Conservation (phyloP, 2,113 vertebrate species). For the Euleptes europaea region DNA sequence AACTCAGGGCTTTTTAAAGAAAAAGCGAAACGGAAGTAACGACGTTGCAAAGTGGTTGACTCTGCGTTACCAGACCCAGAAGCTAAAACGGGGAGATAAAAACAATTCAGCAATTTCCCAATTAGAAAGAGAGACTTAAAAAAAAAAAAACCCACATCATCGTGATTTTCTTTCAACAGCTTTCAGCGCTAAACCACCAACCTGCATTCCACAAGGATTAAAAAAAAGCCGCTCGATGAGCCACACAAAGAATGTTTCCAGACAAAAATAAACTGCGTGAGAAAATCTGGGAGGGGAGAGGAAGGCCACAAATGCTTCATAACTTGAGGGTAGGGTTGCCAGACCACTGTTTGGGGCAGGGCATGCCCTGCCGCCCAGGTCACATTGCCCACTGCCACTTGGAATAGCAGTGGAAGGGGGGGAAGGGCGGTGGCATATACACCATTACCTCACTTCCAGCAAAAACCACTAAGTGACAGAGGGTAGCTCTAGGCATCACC, state of each 20-base stretch:
- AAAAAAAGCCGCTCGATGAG: neutral
- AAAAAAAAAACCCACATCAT: no score
- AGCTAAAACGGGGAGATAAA: no score
- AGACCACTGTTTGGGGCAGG: no score
- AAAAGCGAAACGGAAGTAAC: slow-evolving; percentile 30
- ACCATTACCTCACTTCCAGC: no score
- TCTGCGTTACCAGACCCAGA: neutral
- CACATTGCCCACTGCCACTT: no score
- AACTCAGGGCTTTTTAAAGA: neutral
- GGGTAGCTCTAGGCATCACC: no score
- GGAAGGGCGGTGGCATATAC: no score
- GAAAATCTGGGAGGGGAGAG: neutral
- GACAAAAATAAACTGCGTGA: no score
- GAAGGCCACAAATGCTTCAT: neutral
- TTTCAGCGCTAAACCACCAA: neutral
- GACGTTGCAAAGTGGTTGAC: neutral
- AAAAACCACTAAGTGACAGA: no score
- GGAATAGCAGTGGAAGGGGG: no score
- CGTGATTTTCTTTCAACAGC: neutral
- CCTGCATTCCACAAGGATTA: neutral
- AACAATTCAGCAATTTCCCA: no score
- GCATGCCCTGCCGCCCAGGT: no score
- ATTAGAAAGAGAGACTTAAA: neutral
- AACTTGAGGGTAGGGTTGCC: neutral
- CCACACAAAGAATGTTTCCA: neutral